Conservation (phyloP, 2,888 invertebrate genomes). For the Ochlodes sylvanus region DNA sequence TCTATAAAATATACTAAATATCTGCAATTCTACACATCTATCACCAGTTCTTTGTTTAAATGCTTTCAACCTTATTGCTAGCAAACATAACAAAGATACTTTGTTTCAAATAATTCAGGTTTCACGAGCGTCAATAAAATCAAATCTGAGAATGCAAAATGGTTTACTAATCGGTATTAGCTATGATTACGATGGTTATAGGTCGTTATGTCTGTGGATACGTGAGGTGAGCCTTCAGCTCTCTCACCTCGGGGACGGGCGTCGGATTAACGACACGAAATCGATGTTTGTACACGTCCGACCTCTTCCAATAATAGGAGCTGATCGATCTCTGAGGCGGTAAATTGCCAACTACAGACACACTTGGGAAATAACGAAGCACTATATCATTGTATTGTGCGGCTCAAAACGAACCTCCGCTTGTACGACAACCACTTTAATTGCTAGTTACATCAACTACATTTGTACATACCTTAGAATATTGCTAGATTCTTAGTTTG, state of each 20-base stretch:
- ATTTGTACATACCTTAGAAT: slow-evolving; percentile 41
- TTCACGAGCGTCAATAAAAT: slow-evolving; percentile 20
- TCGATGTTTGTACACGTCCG: slow-evolving; percentile 84
- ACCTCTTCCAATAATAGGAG: slow-evolving; percentile 81
- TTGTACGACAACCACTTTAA: slow-evolving; percentile 59
- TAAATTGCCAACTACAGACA: slow-evolving; percentile 76
- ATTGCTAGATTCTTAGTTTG: slow-evolving; percentile 5
- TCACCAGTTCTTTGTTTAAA: not conserved
- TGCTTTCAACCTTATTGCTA: not conserved
- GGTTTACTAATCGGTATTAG: slow-evolving; percentile 37
- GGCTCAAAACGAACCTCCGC: slow-evolving; percentile 53
- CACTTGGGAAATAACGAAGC: slow-evolving; percentile 76
- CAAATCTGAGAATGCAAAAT: slow-evolving; percentile 27
- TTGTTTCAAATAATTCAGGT: slow-evolving; percentile 11
- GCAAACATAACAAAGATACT: not conserved
- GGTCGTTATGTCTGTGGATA: slow-evolving; percentile 70
- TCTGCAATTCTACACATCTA: not conserved
- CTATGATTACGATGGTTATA: slow-evolving; percentile 69
- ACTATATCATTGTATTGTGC: slow-evolving; percentile 58
- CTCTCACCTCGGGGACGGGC: slow-evolving; percentile 72
- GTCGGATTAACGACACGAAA: slow-evolving; percentile 80
- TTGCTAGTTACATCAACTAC: slow-evolving; percentile 63
- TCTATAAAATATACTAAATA: not conserved
- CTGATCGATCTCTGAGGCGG: slow-evolving; percentile 77
- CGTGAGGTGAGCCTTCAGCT: slow-evolving; percentile 75